Percentiles rank a stretch among this genome's conserved stretches.
These are phyloP conservation scores for Holothuria glaberrima DNA, from an alignment of 35 echinoderm and acorn worm species.

Conservation along the genomic window DNA sequence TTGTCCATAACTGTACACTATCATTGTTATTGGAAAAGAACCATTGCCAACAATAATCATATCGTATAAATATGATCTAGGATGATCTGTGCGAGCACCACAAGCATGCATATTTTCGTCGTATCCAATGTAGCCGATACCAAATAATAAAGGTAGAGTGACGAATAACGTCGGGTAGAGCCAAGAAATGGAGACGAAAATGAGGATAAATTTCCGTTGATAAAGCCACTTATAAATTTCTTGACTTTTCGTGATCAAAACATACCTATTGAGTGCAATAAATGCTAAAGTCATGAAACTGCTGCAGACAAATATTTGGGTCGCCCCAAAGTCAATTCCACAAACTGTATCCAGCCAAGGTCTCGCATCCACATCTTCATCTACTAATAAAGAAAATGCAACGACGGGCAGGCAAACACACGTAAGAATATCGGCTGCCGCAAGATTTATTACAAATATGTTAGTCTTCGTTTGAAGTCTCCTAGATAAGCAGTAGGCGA, in stretches of 20 bases:
- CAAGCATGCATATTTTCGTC: slow-evolving; percentile 59
- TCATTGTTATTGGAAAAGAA: too few relatives aligned
- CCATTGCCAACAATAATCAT: too few relatives aligned
- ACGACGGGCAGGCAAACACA: background rate
- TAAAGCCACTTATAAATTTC: slow-evolving; percentile 29
- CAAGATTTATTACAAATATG: slow-evolving; percentile 4
- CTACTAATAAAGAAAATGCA: too few relatives aligned
- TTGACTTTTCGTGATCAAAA: slow-evolving; percentile 63
- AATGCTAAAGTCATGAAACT: slow-evolving; percentile 71
- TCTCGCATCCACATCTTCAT: too few relatives aligned
- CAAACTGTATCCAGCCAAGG: too few relatives aligned
- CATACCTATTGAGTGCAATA: slow-evolving; percentile 71
- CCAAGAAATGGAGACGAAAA: slow-evolving; percentile 43
- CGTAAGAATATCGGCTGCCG: background rate
- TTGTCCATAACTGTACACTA: too few relatives aligned
- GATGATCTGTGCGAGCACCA: slow-evolving; percentile 54
- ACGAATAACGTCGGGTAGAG: slow-evolving; percentile 46
- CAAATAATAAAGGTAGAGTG: background rate
- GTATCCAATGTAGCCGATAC: slow-evolving; percentile 69
- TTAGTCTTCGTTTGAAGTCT: slow-evolving; percentile 12
- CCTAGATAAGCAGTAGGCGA: background rate
- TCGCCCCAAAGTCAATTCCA: too few relatives aligned
- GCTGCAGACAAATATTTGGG: slow-evolving; percentile 58
- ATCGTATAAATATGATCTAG: background rate
- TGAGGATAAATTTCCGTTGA: too few relatives aligned